phyloP scores from a whole-genome alignment of 2,113 vertebrate species.

The Entosphenus tridentatus region DNA sequence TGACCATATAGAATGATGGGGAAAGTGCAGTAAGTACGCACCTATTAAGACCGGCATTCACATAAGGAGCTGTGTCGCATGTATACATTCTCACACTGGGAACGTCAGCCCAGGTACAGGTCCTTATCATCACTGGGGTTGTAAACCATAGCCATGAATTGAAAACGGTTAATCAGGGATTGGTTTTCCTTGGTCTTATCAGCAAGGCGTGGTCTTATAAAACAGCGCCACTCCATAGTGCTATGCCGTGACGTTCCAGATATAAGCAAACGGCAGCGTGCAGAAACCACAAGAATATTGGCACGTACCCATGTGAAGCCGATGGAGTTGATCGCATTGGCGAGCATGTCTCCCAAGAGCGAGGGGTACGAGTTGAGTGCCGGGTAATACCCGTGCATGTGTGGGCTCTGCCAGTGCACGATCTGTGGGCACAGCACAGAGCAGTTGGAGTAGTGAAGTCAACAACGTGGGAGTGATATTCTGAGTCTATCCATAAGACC shows the following conservation, averaged over 20 bases:
- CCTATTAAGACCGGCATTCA: too few species aligned
- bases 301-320: constrained; percentile 83
- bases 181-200: neutral
- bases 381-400: constrained; percentile 91
- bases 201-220: neutral
- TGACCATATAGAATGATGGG: too few species aligned
- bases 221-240: neutral
- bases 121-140: too few species aligned
- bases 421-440: constrained; percentile 24
- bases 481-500: neutral
- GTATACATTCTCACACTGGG: too few species aligned
- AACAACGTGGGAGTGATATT: too few species aligned
- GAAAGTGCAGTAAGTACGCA: too few species aligned
- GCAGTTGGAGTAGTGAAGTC: neutral
- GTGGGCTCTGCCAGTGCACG: constrained; percentile 94
- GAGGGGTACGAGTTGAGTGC: constrained; percentile 84
- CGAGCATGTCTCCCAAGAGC: constrained; percentile 78
- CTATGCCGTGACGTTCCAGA: too few species aligned
- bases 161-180: neutral
- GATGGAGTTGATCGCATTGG: constrained; percentile 81
- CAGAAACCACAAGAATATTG: neutral
- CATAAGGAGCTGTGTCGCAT: too few species aligned
- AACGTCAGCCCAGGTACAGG: too few species aligned
- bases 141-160: neutral
- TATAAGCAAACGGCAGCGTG: neutral